These are phyloP conservation scores for Brachyalestes nurse DNA, from an alignment of 2,797 vertebrate genomes.

Conservation along the genomic window DNA sequence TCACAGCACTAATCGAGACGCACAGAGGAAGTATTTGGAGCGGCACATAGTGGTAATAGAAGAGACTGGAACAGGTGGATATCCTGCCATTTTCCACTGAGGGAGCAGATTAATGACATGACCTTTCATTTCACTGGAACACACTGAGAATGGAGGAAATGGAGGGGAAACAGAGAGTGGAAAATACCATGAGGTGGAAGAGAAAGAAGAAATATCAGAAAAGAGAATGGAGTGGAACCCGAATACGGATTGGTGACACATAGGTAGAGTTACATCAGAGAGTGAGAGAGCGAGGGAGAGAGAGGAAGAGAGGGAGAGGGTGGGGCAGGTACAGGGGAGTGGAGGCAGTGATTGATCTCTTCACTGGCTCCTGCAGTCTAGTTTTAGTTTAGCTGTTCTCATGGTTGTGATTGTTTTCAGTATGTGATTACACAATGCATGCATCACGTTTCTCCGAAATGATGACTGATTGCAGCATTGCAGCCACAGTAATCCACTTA, in stretches of 20 bases:
- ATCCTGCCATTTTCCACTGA: constrained; percentile 36
- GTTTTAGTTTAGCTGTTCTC: constrained; percentile 39
- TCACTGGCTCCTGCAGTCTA: constrained; percentile 45
- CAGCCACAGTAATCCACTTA: constrained; percentile 78
- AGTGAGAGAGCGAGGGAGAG: neutral
- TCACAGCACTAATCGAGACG: neutral
- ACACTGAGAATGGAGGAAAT: constrained; percentile 25
- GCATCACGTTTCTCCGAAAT: constrained; percentile 73
- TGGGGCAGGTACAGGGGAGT: constrained; percentile 5
- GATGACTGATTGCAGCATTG: constrained; percentile 76
- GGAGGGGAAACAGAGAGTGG: constrained; percentile 24
- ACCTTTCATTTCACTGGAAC: constrained; percentile 53
- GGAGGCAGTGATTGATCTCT: constrained; percentile 44
- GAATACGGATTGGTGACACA: constrained; percentile 10
- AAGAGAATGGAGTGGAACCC: constrained; percentile 20
- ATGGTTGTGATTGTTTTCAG: constrained; percentile 55
- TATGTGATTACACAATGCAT: constrained; percentile 65
- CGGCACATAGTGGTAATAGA: constrained; percentile 11
- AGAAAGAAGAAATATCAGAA: neutral
- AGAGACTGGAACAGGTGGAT: constrained; percentile 28
- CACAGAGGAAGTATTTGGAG: neutral
- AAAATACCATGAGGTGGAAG: neutral
- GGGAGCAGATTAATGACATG: constrained; percentile 56
- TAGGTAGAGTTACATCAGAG: constrained; percentile 24
- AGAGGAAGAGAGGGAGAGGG: neutral